Evolutionary conservation across 2,797 vertebrate species (phyloP).

Genomic region (Ataeniobius toweri): DNA sequence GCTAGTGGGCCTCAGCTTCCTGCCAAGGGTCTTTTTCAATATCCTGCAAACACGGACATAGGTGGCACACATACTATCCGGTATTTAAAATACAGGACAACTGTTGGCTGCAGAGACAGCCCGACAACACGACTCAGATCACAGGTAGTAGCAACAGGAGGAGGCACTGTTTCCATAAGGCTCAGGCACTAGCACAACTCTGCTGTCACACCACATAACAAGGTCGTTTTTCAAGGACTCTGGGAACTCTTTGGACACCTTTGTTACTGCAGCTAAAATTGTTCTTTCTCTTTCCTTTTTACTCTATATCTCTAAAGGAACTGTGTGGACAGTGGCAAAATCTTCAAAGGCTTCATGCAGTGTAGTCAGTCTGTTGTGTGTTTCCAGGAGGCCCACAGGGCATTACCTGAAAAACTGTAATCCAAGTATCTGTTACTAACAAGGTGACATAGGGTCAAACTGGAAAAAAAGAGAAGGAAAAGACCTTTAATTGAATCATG

Average conservation of each 20-base stretch:
- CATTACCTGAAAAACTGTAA: constrained; percentile 45
- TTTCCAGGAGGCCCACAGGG: constrained; percentile 28
- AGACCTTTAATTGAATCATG: constrained; percentile 72
- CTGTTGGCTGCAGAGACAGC: constrained; percentile 43
- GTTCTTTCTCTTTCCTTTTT: background rate
- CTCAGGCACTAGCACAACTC: constrained; percentile 49
- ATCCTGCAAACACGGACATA: constrained; percentile 74
- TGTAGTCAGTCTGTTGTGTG: constrained; percentile 13
- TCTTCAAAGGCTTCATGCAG: constrained; percentile 9
- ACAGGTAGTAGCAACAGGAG: constrained; percentile 68
- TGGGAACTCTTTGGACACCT: constrained; percentile 22
- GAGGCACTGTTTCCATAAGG: constrained; percentile 56
- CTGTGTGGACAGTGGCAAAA: background rate
- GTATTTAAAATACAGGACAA: constrained; percentile 60
- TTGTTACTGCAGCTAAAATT: background rate
- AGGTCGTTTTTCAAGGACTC: constrained; percentile 50
- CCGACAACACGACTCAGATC: constrained; percentile 63
- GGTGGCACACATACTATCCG: constrained; percentile 60
- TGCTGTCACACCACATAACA: constrained; percentile 32
- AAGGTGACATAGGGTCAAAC: constrained; percentile 59
- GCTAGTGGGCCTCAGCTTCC: constrained; percentile 76
- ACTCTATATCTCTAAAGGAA: background rate
- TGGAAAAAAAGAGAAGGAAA: constrained; percentile 26
- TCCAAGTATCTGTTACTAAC: constrained; percentile 58
- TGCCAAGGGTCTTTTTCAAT: constrained; percentile 83